Conservation (phyloP, 1,140 invertebrate species). For the Subanguina moxae region DNA sequence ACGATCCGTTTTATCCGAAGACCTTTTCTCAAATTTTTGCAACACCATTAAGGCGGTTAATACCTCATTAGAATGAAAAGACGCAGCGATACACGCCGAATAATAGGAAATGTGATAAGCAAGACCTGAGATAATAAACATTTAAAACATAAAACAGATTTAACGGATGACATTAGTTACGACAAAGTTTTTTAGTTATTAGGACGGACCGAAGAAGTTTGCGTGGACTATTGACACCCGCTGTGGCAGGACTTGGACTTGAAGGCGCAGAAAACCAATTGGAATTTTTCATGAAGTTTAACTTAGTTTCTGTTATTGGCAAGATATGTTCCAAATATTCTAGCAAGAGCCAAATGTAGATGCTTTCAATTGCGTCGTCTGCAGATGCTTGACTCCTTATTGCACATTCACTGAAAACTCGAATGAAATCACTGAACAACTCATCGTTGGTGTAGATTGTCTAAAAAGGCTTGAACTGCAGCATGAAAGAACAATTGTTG, state of each 20-base stretch:
- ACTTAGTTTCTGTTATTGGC: slow-evolving; percentile 19
- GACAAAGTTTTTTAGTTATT: too few species aligned
- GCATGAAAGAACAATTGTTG: not conserved
- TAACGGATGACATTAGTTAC: too few species aligned
- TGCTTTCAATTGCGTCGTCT: slow-evolving; percentile 20
- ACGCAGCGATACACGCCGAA: too few species aligned
- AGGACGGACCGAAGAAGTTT: slow-evolving; percentile 17
- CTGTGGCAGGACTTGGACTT: not conserved
- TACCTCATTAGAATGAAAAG: too few species aligned
- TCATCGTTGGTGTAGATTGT: slow-evolving; percentile 28
- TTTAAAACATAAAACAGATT: too few species aligned
- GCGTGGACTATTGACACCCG: slow-evolving; percentile 19
- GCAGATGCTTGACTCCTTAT: slow-evolving; percentile 13
- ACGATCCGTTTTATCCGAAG: too few species aligned
- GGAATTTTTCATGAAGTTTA: slow-evolving; percentile 21
- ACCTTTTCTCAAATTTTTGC: too few species aligned
- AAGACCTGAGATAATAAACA: too few species aligned
- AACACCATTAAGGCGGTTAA: too few species aligned
- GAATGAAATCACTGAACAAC: slow-evolving; percentile 29
- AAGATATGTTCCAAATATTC: slow-evolving; percentile 29
- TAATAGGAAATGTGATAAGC: too few species aligned
- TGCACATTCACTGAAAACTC: slow-evolving; percentile 15
- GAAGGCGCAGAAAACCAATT: slow-evolving; percentile 23
- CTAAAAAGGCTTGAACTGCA: slow-evolving; percentile 20
- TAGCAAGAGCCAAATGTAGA: slow-evolving; percentile 26